Evolutionary conservation across 2,797 vertebrate genomes (phyloP).

Genomic region (Sebastes cheni): DNA sequence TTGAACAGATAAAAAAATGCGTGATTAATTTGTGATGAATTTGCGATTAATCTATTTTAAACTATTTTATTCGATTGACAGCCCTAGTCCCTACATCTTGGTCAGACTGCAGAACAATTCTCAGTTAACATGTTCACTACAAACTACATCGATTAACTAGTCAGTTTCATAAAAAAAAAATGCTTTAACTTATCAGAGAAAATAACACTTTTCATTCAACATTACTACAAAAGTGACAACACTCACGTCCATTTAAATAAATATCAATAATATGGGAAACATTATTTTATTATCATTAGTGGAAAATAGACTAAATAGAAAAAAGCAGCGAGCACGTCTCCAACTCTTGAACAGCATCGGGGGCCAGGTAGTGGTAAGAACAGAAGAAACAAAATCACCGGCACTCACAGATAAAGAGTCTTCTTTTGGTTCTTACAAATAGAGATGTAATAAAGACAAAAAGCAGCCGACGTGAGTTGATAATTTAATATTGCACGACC

Average conservation of each 20-base stretch:
- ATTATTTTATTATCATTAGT: neutral
- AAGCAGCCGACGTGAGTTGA: neutral
- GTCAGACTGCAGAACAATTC: neutral
- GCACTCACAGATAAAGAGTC: no score
- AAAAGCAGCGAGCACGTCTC: no score
- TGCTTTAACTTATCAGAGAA: neutral
- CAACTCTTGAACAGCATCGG: no score
- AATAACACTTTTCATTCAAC: neutral
- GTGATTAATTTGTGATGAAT: no score
- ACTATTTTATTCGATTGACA: no score
- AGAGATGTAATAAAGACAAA: constrained; percentile 15
- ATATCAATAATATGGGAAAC: neutral
- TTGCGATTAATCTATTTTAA: no score
- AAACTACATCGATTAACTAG: neutral
- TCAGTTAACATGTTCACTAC: neutral
- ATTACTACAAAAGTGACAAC: neutral
- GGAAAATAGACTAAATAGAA: neutral
- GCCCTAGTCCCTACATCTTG: neutral
- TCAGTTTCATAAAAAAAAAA: neutral
- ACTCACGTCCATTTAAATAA: neutral
- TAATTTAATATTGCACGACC: constrained; percentile 11
- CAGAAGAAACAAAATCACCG: no score
- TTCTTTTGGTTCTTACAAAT: constrained; percentile 1
- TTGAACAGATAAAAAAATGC: no score
- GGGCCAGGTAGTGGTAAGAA: no score